Conservation (phyloP, 2,113 vertebrate species). For the Percina caprodes region DNA sequence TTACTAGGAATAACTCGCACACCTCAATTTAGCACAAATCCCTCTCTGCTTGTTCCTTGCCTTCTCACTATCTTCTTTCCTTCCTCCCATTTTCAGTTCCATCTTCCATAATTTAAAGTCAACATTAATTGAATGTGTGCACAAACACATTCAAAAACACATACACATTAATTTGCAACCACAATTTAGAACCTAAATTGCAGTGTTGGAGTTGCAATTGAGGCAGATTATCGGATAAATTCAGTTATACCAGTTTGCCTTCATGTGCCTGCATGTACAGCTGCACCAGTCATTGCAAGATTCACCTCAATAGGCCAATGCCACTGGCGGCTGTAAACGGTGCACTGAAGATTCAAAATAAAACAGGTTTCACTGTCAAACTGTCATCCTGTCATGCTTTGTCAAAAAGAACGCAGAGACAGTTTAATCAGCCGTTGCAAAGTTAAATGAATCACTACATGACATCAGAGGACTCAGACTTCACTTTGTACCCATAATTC, state of each 20-base stretch:
- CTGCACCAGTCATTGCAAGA: constrained; percentile 15
- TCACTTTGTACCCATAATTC: constrained; percentile 49
- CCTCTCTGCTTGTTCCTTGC: constrained; percentile 4
- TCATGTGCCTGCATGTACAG: constrained; percentile 35
- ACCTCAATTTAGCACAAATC: constrained; percentile 27
- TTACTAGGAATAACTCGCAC: constrained; percentile 12
- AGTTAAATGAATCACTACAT: constrained; percentile 72
- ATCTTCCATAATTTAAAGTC: constrained; percentile 28
- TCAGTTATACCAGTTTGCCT: neutral
- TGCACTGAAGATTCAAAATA: constrained; percentile 32
- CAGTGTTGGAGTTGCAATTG: neutral
- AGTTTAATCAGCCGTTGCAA: constrained; percentile 71
- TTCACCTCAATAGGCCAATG: constrained; percentile 37
- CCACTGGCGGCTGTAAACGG: constrained; percentile 20
- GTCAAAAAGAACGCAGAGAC: constrained; percentile 56
- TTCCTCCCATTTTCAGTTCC: constrained; percentile 10
- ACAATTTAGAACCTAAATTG: constrained; percentile 31
- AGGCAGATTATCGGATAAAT: constrained; percentile 33
- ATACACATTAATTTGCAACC: neutral
- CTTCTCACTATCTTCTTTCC: constrained; percentile 6
- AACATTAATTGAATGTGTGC: neutral
- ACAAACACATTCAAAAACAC: neutral
- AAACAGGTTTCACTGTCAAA: constrained; percentile 63
- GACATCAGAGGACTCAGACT: constrained; percentile 58
- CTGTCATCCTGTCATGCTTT: constrained; percentile 58